Conservation (phyloP, 2,797 vertebrate species). For the Aselliscus stoliczkanus region DNA sequence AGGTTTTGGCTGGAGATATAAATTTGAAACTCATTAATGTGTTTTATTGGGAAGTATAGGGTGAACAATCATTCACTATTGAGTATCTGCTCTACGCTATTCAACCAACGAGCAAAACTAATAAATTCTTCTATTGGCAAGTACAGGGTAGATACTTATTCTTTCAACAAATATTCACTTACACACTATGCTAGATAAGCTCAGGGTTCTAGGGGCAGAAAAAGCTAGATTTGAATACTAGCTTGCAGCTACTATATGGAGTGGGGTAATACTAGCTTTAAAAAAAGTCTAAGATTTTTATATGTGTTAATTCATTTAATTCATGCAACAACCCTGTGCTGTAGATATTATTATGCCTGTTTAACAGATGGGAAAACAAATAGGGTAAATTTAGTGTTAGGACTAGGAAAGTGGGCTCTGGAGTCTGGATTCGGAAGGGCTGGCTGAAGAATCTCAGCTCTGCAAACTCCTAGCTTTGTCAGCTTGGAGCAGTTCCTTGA, state of each 20-base stretch:
- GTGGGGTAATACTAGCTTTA: not conserved
- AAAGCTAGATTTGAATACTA: not conserved
- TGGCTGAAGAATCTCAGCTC: not conserved
- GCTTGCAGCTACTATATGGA: not conserved
- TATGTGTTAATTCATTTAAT: not conserved
- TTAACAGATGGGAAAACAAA: not conserved
- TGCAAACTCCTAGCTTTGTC: not conserved
- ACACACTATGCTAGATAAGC: not conserved
- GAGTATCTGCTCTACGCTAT: not conserved
- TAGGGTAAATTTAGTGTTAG: not conserved
- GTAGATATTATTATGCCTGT: not conserved
- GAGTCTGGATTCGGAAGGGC: not conserved
- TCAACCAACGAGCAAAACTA: not conserved
- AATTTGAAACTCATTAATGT: not conserved
- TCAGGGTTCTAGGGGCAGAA: not conserved
- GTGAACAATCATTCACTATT: not conserved
- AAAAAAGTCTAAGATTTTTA: not conserved
- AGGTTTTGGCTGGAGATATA: not conserved
- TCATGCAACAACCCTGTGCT: not conserved
- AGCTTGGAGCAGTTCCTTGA: no score
- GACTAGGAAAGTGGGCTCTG: not conserved
- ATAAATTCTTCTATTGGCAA: not conserved
- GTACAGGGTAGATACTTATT: not conserved
- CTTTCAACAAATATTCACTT: not conserved
- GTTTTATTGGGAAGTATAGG: not conserved